Evolutionary conservation across 2,113 vertebrate species (phyloP).

Genomic region (Nipponia nippon): DNA sequence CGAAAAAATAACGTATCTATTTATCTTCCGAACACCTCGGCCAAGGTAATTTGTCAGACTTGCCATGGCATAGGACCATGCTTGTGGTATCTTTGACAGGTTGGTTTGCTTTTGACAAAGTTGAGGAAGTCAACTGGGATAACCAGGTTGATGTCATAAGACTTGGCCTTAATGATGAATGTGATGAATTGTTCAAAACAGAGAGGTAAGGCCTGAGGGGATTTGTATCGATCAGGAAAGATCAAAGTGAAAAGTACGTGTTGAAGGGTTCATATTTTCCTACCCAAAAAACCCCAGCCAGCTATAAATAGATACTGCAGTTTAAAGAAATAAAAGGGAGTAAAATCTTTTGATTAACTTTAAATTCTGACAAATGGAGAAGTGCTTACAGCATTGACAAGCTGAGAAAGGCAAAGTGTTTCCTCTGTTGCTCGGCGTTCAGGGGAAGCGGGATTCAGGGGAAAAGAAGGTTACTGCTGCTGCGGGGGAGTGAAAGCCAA

Average conservation of each 20-base stretch:
- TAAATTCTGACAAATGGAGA: not conserved
- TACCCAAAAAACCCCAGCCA: not conserved
- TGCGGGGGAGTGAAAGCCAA: accelerated
- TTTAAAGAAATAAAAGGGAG: not conserved
- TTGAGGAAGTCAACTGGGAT: not conserved
- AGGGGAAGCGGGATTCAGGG: not conserved
- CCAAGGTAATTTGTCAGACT: not conserved
- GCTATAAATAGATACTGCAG: not conserved
- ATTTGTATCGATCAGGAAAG: not conserved
- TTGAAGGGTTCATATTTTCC: not conserved
- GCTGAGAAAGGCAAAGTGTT: not conserved
- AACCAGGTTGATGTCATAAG: not conserved
- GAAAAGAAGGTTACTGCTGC: not conserved
- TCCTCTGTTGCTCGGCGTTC: accelerated
- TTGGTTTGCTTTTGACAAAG: not conserved
- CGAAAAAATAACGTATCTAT: not conserved
- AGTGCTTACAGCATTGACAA: not conserved
- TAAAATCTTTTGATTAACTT: conserved; percentile 7
- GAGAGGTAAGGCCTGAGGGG: not conserved
- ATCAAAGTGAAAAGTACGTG: not conserved
- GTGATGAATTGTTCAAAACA: not conserved
- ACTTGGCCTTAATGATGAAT: not conserved
- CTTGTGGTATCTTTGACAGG: not conserved
- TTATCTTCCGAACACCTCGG: accelerated
- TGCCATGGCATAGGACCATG: not conserved